Evolutionary conservation across 2,888 invertebrate species (phyloP), one percentile per base, ranked within the genome.

Genomic region (Noctua janthina): DNA sequence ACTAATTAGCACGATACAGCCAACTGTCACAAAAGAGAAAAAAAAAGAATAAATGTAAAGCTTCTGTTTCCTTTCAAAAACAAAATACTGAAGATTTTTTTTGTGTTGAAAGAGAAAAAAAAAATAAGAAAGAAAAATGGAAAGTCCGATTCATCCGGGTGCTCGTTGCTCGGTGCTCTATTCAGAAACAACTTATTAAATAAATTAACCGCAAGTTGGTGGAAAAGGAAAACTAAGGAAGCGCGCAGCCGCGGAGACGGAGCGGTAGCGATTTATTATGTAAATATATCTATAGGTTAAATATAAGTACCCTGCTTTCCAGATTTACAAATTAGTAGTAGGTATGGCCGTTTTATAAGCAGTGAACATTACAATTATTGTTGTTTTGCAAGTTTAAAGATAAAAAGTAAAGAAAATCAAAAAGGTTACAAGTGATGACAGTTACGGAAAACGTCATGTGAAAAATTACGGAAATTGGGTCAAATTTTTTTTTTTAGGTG

Each of bases 121-220:
- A 89, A 86, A 85, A 89, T 88, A 87, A 91, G 91, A 92, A 92
- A 92, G 89, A 89, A 94, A 94, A 94, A 95, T 93, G 93, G 93
- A 95, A 95, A 94, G 92, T 94, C 93, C 93, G 93, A 94, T 96
- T 95, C 96, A 95, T 94, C 92, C 93, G 91, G 87, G 91, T 91
- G 91, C 93, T 93, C 93, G 91, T 68, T 87, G 91, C 91, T 91
- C 90, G 91, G 92, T 91, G 92, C 88, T 94, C 95, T 95, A 96
- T 96, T 96, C 96, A 96, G 93, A 93, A 95, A 94, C 93, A 95
- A 95, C 96, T 96, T 96, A 96, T 96, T 96, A 95, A 96, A 96
- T 96, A 96, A 96, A 96, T 96, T 96, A 96, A 96, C 96, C 95
- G 93, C 95, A 96, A 95, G 94, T 95, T 94, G 91, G 91, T 92